Evolutionary conservation across 2,888 invertebrate species (phyloP).

Genomic region (Pedicia rivosa): DNA sequence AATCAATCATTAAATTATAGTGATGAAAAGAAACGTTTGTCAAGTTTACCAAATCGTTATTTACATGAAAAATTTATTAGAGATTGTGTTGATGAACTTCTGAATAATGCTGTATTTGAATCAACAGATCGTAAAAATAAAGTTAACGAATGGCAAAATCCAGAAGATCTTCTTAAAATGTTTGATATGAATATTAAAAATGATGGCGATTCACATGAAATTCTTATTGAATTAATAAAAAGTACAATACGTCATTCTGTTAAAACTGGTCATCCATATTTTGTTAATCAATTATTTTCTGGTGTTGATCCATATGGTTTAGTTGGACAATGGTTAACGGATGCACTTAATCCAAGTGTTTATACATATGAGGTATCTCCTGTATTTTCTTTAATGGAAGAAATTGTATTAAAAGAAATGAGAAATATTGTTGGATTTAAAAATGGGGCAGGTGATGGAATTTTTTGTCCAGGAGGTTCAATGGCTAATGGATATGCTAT

Average conservation of each 20-base stretch:
- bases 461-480: constrained; percentile 82
- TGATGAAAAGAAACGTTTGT: constrained; percentile 23
- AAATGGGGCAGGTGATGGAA: constrained; percentile 62
- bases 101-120: constrained; percentile 60
- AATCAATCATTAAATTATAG: neutral
- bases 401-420: constrained; percentile 64
- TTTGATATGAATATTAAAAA: constrained; percentile 48
- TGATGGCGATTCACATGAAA: constrained; percentile 45
- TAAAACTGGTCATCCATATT: constrained; percentile 79
- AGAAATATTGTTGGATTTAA: constrained; percentile 59
- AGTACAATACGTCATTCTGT: constrained; percentile 72
- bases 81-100: constrained; percentile 49
- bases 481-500: constrained; percentile 86
- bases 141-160: constrained; percentile 70
- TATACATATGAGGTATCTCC: constrained; percentile 85
- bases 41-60: constrained; percentile 43
- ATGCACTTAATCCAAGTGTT: constrained; percentile 71
- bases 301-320: constrained; percentile 72
- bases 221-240: constrained; percentile 46
- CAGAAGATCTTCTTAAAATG: constrained; percentile 47
- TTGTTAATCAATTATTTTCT: constrained; percentile 77
- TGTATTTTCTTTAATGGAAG: constrained; percentile 77
- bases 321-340: constrained; percentile 71
- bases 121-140: constrained; percentile 52
- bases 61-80: constrained; percentile 58